phyloP scores from a whole-genome alignment of 2,797 vertebrate species.

The Neoniphon sammara region DNA sequence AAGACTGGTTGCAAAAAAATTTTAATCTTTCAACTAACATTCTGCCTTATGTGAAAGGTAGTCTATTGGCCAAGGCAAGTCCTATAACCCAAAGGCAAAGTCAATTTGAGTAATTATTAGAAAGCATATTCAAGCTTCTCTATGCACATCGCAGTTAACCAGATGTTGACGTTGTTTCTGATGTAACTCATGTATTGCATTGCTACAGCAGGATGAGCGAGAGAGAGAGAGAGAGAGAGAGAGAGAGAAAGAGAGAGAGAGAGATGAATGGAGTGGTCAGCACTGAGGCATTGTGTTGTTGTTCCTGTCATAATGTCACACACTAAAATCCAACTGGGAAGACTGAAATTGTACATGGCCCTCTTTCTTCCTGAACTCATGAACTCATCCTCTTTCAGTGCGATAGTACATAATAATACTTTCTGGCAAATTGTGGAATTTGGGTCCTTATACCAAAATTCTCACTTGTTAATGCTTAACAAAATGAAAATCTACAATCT shows the following conservation, averaged over 20 bases:
- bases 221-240: slow-evolving; percentile 4
- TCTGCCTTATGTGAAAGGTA: background rate
- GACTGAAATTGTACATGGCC: too few species aligned
- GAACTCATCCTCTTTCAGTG: background rate
- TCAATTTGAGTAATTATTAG: background rate
- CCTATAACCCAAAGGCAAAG: background rate
- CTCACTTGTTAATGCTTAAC: background rate
- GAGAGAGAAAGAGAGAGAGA: slow-evolving; percentile 18
- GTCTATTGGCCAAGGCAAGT: background rate
- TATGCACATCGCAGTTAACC: background rate
- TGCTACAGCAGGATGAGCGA: slow-evolving; percentile 62
- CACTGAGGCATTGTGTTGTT: slow-evolving; percentile 50
- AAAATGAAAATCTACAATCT: background rate
- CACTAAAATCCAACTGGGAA: slow-evolving; percentile 19
- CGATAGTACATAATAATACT: background rate
- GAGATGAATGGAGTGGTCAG: slow-evolving; percentile 41
- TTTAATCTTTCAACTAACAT: background rate
- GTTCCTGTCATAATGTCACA: background rate
- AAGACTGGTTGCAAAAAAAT: background rate
- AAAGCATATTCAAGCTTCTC: background rate
- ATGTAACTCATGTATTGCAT: slow-evolving; percentile 70
- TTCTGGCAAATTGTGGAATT: background rate
- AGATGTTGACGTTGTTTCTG: slow-evolving; percentile 64
- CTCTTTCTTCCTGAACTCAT: too few species aligned
- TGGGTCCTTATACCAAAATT: background rate